phyloP scores from a whole-genome alignment of 2,113 vertebrate genomes.

The Chaenocephalus aceratus region DNA sequence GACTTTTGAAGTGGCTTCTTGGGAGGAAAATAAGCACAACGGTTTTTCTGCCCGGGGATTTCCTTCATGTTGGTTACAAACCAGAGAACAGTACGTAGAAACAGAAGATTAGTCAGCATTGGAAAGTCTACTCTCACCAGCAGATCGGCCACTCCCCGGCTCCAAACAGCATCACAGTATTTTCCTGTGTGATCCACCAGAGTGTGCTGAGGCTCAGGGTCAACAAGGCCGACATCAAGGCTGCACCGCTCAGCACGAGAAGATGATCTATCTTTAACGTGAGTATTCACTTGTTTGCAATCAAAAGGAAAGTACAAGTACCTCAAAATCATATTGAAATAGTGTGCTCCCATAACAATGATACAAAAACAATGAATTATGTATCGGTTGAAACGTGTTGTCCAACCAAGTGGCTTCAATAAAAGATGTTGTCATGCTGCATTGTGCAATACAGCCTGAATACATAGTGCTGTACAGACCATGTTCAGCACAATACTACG shows the following conservation, averaged over 20 bases:
- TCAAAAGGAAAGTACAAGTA: no score
- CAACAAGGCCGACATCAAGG: conserved; percentile 41
- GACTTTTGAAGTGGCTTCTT: neutral
- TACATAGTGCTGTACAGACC: neutral
- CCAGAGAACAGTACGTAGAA: conserved; percentile 32
- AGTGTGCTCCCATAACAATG: neutral
- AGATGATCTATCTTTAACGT: neutral
- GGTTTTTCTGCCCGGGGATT: conserved; percentile 22
- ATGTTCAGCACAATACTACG: neutral
- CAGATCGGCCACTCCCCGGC: conserved; percentile 50
- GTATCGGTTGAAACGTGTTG: neutral
- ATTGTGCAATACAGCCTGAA: neutral
- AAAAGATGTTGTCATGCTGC: neutral
- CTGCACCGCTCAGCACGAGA: conserved; percentile 23
- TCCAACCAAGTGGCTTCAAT: neutral
- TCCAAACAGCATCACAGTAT: conserved; percentile 49
- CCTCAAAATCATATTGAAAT: neutral
- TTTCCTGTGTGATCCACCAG: conserved; percentile 67
- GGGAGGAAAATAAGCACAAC: conserved; percentile 5
- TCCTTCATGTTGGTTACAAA: conserved; percentile 36
- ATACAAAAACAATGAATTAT: neutral
- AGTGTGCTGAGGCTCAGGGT: conserved; percentile 66
- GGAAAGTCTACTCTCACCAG: conserved; percentile 60
- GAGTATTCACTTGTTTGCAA: no score
- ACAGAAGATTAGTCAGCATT: conserved; percentile 51